Conservation (phyloP, 2,113 vertebrate species). For the Poeciliopsis occidentalis region DNA sequence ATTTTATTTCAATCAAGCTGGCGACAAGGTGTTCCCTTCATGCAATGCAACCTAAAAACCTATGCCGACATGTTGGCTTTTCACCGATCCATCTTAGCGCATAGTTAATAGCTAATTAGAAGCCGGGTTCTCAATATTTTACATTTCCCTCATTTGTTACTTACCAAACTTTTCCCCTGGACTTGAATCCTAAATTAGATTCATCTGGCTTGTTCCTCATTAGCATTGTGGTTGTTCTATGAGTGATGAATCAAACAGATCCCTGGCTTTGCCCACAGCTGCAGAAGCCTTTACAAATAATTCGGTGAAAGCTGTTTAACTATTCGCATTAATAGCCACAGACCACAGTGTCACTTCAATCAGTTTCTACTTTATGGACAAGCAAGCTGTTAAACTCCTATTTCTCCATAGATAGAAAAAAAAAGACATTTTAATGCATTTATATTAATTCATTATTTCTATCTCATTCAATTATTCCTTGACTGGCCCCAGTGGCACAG, state of each 20-base stretch:
- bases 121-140: slow-evolving; percentile 20
- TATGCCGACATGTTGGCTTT: not conserved
- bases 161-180: slow-evolving; percentile 19
- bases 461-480: slow-evolving; percentile 60
- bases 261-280: slow-evolving; percentile 15
- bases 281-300: slow-evolving; percentile 29
- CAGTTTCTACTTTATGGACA: slow-evolving; percentile 38
- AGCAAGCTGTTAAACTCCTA: slow-evolving; percentile 38
- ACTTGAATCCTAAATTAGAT: slow-evolving; percentile 27
- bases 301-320: slow-evolving; percentile 34
- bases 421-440: slow-evolving; percentile 47
- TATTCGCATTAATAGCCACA: slow-evolving; percentile 38
- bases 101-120: slow-evolving; percentile 47
- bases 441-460: slow-evolving; percentile 57
- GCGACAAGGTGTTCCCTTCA: not conserved
- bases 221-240: slow-evolving; percentile 25
- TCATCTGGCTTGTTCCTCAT: slow-evolving; percentile 37
- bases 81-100: not conserved
- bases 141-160: slow-evolving; percentile 17
- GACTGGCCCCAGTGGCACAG: slow-evolving; percentile 37
- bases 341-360: slow-evolving; percentile 26
- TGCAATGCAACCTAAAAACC: not conserved
- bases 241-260: slow-evolving; percentile 32
- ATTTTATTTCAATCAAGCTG: not conserved
- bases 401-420: slow-evolving; percentile 14